phyloP scores from a whole-genome alignment of 2,888 invertebrate species.

The Gerris lacustris region DNA sequence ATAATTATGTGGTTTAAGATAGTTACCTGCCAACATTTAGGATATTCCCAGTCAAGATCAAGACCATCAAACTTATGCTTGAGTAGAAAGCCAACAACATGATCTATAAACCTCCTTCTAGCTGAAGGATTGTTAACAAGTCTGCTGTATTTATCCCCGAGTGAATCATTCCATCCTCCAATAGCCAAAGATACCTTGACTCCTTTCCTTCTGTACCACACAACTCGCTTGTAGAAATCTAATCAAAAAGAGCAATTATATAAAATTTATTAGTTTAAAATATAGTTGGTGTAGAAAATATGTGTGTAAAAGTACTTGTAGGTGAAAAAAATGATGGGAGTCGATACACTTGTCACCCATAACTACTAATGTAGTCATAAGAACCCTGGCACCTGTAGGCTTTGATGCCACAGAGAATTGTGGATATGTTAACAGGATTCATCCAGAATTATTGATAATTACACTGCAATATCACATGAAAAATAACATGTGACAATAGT shows the following conservation, averaged over 20 bases:
- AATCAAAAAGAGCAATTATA: background rate
- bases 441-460: too few relatives aligned
- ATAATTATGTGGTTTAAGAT: background rate
- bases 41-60: slow-evolving; percentile 93
- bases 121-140: slow-evolving; percentile 64
- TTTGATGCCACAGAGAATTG: too few relatives aligned
- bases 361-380: too few relatives aligned
- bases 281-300: background rate
- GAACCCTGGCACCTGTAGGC: too few relatives aligned
- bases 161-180: slow-evolving; percentile 93
- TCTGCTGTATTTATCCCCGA: slow-evolving; percentile 77
- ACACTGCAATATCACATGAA: too few relatives aligned
- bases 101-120: slow-evolving; percentile 52
- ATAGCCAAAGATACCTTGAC: slow-evolving; percentile 76
- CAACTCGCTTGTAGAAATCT: slow-evolving; percentile 76
- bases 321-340: too few relatives aligned
- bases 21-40: slow-evolving; percentile 68
- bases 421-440: too few relatives aligned
- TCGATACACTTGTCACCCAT: too few relatives aligned
- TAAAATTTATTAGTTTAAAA: background rate
- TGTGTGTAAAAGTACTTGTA: background rate
- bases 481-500: too few relatives aligned
- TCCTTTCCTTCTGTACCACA: slow-evolving; percentile 61
- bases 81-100: slow-evolving; percentile 62
- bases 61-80: slow-evolving; percentile 81